Base-by-base conservation (phyloP, 2,888 invertebrate species). In the Tenthredo livida region DNA sequence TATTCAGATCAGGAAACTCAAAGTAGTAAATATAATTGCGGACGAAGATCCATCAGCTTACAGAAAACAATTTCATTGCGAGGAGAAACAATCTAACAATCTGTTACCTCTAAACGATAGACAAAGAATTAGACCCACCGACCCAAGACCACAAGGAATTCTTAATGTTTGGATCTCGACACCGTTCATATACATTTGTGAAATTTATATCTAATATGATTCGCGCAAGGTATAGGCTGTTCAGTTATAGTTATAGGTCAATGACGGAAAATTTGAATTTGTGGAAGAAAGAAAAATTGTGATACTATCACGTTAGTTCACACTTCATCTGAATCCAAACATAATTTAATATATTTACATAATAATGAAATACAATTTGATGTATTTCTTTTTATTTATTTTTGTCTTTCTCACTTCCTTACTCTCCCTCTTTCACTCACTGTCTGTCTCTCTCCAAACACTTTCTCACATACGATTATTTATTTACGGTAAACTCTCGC, bases 281-380 rank as follows among this genome's bases (percentile, higher is more conserved):
- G 5, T 33, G 33, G 61, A 17, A 17, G 1, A 29, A 29, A 29
- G 33, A 67, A 33, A 67, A 33, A 33, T 67, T 7, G 67, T 67
- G 67, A 7, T 0, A 67, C 33, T 33, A 12, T 67, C 33, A 33
- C 17, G 17, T 17, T 67, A 17, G 15, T 67, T 67, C 1, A 33
- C 25, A 67, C 17, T 67, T 33, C 17, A 67, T 67, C 29, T 67
- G 67, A 17, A 33, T 67, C 40, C 43, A 15, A 73, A 73, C 21
- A 73, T 73, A 43, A 73, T 73, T 54, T 29, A 77, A 54, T 77
- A 77, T 77, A 77, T 77, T 77, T 54, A 77, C 77, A 77, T 9
- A n/a, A 21, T 47, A 75, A 73, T 43, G 43, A 73, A 73, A 73
- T 73, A 73, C 43, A 40, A n/a, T 43, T 73, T 40, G 0, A 29